Conservation (phyloP, 1,140 invertebrate genomes). For the Chymomyza costata region DNA sequence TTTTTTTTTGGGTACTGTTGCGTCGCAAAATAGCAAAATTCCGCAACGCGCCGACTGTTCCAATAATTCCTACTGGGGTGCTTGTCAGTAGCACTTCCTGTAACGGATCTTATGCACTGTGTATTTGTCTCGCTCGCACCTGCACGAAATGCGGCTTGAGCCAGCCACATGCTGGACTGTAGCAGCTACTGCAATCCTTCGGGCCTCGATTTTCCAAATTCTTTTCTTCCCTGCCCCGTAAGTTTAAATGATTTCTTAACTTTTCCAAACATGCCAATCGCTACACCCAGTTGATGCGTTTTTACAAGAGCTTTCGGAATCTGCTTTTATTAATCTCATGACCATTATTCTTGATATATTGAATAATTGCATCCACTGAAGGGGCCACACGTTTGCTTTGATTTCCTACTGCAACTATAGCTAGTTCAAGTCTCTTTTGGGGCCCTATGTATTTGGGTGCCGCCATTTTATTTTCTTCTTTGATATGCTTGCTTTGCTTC, state of each 20-base stretch:
- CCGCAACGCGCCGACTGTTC: no score
- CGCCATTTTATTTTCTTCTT: conserved; percentile 13
- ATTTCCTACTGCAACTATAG: conserved; percentile 13
- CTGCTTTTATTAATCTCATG: conserved; percentile 5
- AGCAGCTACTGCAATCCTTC: no score
- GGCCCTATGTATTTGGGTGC: background rate
- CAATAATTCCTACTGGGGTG: no score
- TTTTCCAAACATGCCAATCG: conserved; percentile 22
- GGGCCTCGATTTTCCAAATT: conserved; percentile 26
- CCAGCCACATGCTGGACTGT: no score
- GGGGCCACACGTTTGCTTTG: conserved; percentile 26
- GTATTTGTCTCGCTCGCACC: no score
- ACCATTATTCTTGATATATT: conserved; percentile 28
- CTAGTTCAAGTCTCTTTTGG: background rate
- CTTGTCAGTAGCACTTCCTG: no score
- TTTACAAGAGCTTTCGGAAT: background rate
- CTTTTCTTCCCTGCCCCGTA: conserved; percentile 1
- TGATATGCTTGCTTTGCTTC: no score
- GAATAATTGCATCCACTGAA: conserved; percentile 29
- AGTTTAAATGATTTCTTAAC: conserved; percentile 46
- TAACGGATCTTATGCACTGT: no score
- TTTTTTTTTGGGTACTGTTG: no score
- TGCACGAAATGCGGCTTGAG: no score
- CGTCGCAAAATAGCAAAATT: no score
- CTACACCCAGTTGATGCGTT: conserved; percentile 17